Percentiles rank a stretch among this genome's conserved stretches.
These are phyloP conservation scores for Palythoa caribaeorum DNA, from an alignment of 92 coral and sea anemone genomes.

Conservation along the genomic window DNA sequence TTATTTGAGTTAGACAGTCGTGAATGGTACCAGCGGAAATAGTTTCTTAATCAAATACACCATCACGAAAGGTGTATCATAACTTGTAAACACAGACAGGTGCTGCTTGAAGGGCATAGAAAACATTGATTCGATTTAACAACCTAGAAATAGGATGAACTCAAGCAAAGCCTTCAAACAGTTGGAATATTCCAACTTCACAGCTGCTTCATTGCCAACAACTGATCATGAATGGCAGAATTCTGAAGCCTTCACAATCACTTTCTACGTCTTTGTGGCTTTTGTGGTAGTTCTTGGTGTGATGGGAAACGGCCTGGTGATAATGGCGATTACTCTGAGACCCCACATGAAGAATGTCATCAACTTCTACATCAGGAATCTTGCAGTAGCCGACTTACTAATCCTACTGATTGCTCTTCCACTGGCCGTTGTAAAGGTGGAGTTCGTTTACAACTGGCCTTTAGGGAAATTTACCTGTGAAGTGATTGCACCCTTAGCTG, in stretches of 20 bases:
- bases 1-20: too few species aligned
- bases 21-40: too few species aligned
- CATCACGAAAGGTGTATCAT: too few species aligned
- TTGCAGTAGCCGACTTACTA: slow-evolving; percentile 14
- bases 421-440: slow-evolving; percentile 3
- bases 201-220: not conserved
- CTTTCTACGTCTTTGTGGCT: not conserved
- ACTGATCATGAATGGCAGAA: not conserved
- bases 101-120: not conserved
- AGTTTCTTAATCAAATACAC: too few species aligned
- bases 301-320: slow-evolving; percentile 9
- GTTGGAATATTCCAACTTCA: not conserved
- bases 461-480: slow-evolving; percentile 12
- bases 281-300: slow-evolving; percentile 14
- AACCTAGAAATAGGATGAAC: not conserved
- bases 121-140: not conserved
- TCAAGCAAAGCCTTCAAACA: not conserved
- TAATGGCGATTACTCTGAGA: not conserved
- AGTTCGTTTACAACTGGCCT: slow-evolving; percentile 15
- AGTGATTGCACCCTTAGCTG: not conserved
- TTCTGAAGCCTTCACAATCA: not conserved
- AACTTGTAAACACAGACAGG: not conserved
- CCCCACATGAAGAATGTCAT: slow-evolving; percentile 15
- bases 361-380: slow-evolving; percentile 30
- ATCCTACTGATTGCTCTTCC: not conserved